These are phyloP conservation scores for Setipinna tenuifilis DNA, from an alignment of 2,797 vertebrate species.

Conservation along the genomic window DNA sequence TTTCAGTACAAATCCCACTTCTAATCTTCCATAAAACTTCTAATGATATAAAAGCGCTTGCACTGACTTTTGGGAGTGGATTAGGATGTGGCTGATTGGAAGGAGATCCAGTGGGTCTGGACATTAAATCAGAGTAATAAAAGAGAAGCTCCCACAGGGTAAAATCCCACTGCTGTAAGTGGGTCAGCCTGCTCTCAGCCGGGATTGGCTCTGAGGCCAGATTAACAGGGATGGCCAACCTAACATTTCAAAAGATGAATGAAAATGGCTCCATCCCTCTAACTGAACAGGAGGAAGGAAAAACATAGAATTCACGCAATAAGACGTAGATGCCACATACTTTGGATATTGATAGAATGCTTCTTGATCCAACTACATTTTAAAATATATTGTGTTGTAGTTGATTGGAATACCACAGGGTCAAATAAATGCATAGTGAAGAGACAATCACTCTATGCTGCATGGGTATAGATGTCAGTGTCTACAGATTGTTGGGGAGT, in stretches of 20 bases:
- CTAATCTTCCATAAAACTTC: constrained; percentile 12
- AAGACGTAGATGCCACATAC: background rate
- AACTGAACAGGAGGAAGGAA: background rate
- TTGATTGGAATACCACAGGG: no score
- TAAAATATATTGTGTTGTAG: no score
- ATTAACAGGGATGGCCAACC: constrained; percentile 38
- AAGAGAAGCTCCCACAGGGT: constrained; percentile 1
- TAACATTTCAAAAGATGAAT: constrained; percentile 10
- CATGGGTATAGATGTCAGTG: no score
- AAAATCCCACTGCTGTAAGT: constrained; percentile 46
- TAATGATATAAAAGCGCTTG: constrained; percentile 5
- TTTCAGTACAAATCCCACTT: background rate
- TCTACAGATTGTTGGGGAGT: background rate
- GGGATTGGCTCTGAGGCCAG: constrained; percentile 45
- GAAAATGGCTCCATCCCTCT: background rate
- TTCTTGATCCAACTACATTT: background rate
- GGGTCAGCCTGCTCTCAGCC: constrained; percentile 48
- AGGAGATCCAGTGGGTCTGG: constrained; percentile 43
- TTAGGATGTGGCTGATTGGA: constrained; percentile 1
- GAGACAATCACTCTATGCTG: no score
- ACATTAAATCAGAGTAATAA: constrained; percentile 36
- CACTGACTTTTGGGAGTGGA: background rate
- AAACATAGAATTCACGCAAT: background rate
- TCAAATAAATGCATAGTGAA: no score
- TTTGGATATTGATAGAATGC: background rate